phyloP scores from a whole-genome alignment of 2,888 invertebrate genomes.

The Acanthosepion pharaonis region DNA sequence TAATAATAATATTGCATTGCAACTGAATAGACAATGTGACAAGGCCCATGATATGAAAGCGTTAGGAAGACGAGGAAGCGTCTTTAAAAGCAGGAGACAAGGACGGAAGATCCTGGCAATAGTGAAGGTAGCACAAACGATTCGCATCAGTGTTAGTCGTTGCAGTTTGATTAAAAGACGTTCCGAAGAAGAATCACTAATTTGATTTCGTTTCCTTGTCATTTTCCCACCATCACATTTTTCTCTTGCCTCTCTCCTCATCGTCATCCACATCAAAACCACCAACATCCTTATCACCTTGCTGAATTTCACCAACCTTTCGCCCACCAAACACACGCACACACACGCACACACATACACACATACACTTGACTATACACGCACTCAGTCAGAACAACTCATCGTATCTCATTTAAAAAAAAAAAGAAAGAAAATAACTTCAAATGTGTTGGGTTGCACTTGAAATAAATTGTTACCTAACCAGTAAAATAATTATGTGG shows the following conservation, averaged over 20 bases:
- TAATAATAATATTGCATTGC: neutral
- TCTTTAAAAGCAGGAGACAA: neutral
- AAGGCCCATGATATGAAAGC: neutral
- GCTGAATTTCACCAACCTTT: neutral
- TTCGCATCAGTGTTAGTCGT: neutral
- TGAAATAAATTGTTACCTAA: neutral
- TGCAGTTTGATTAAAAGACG: neutral
- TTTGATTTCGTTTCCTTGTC: neutral
- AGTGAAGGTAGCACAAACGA: too few species aligned
- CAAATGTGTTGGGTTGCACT: neutral
- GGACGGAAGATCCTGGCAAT: neutral
- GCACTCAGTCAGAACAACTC: neutral
- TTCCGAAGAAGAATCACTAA: neutral
- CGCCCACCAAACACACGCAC: neutral
- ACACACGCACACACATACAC: neutral
- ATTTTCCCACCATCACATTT: neutral
- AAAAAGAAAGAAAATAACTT: neutral
- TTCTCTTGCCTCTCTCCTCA: neutral
- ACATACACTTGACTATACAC: neutral
- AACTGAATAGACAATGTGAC: neutral
- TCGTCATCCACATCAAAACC: neutral
- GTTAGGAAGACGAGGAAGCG: neutral
- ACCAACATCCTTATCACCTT: neutral
- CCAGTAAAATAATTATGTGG: neutral
- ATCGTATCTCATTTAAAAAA: neutral